Percentiles rank a stretch among this genome's conserved stretches.
phyloP scores from a whole-genome alignment of 2,113 vertebrate species.

The Circaetus gallicus region DNA sequence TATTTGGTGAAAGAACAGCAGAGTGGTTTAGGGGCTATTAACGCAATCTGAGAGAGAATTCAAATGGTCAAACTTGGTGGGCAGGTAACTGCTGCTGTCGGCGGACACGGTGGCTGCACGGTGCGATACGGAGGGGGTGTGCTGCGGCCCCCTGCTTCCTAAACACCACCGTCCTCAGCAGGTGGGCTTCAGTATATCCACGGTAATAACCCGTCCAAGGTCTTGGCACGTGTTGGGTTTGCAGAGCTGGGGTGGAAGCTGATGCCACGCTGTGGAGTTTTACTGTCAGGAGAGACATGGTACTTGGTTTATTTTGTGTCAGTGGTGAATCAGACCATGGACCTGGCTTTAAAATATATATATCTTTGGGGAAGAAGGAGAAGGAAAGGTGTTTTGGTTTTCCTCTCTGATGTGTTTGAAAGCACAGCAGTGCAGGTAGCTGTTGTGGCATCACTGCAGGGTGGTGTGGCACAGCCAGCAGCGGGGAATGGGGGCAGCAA shows the following conservation, averaged over 20 bases:
- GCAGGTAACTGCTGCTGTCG: neutral
- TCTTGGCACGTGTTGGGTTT: neutral
- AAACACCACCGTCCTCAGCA: neutral
- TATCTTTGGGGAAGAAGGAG: neutral
- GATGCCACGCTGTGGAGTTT: neutral
- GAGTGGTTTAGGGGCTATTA: neutral
- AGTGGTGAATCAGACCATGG: neutral
- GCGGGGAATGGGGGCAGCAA: neutral
- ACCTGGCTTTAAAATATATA: neutral
- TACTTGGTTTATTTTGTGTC: neutral
- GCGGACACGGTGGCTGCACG: accelerated
- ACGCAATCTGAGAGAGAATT: neutral
- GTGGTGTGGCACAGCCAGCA: neutral
- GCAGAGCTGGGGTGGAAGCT: neutral
- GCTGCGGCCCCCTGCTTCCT: neutral
- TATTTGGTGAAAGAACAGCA: neutral
- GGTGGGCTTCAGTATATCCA: neutral
- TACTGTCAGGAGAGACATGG: neutral
- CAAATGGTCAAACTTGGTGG: neutral
- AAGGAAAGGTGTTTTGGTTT: neutral
- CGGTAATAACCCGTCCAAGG: neutral
- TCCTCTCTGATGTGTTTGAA: neutral
- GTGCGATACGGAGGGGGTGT: neutral
- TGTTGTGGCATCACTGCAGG: neutral
- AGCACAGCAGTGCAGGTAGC: neutral